Evolutionary conservation across 1,140 invertebrate genomes (phyloP), one percentile per base, ranked within the genome.

Genomic region (Aphis craccivora): DNA sequence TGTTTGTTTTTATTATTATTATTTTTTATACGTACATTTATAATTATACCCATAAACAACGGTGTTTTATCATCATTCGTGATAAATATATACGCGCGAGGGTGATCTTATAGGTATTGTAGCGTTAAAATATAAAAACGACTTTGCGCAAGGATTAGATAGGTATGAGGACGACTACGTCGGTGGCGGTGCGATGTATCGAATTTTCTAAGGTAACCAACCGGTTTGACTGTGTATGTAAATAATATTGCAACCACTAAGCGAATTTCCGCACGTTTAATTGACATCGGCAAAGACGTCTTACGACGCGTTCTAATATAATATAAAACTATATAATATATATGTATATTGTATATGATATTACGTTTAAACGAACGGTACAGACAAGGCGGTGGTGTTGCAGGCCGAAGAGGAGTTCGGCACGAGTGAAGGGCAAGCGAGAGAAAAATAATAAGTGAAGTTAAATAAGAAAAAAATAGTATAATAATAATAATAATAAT

Each of bases 191-290:
- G 43, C 67, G 90, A 81, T 81, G 18, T 91, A 91, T 91, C 43
- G 90, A 81, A 91, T 81, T 91, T 91, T 91, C 60, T 81, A 76
- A 81, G 60, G 43, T 67, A 45, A 40, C 90, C 30, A 43, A 81
- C 60, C 90, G 90, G 90, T 91, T 91, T 91, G 22, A n/a, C 37
- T 22, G 89, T 90, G 5, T 14, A 11, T 43, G 40, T 30, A 76
- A 76, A 76, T 76, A 76, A 76, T 76, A 76, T 76, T 76, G 60
- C 53, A 14, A 67, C 18, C 40, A 81, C 43, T 43, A 53, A 23
- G 55, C 89, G 43, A 91, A 91, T 67, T 91, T 81, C 53, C 48
- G 20, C 30, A 37, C 60, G 43, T 91, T 81, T 91, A 81, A 91
- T 91, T 81, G 90, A 43, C 90, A 91, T 40, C 40, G 60, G n/a